Base-by-base conservation (phyloP, 2,888 invertebrate genomes). In the Mactromeris polynyma region DNA sequence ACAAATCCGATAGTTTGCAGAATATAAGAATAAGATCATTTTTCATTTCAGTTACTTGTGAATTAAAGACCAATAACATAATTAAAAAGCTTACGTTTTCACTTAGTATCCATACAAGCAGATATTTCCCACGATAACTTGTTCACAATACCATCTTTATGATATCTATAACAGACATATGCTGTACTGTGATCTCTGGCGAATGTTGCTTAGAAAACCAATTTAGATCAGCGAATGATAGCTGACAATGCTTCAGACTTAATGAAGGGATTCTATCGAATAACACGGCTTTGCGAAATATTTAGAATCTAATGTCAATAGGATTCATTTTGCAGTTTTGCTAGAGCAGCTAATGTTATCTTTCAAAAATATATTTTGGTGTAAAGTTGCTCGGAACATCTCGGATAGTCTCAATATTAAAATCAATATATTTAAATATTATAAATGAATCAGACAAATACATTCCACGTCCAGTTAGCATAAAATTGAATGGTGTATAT, bases 131-230 rank as follows among this genome's bases (percentile, higher is more conserved):
- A 64, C 26, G 26, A 11, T 64, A 26, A 64, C 26, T 0, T 64
- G 11, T 64, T 26, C 58, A 26, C 58, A 64, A 64, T 7, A 6
- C 58, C 26, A 4, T 26, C 26, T 0, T 3, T 64, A 64, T 26
- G 26, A n/a, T 26, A 64, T 64, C 58, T 26, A 64, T 64, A 26
- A 64, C 58, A 64, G 21, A 64, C 58, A 64, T 4, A 64, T 64
- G 58, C 6, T 58, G 58, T 64, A 9, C 58, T 9, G 58, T 64
- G 58, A 64, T 64, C 58, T 64, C 58, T 26, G 58, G 4, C 9
- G 58, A 64, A 64, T 64, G 58, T 64, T 64, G 58, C 58, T 64
- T 26, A 64, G 58, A 64, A 64, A 64, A 64, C 58, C 58, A 64
- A 64, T 64, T 26, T 64, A 64, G 58, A 64, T 64, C 26, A 11